These are phyloP conservation scores for Trachelus iudaicus DNA, from an alignment of 2,888 invertebrate genomes.

Conservation along the genomic window DNA sequence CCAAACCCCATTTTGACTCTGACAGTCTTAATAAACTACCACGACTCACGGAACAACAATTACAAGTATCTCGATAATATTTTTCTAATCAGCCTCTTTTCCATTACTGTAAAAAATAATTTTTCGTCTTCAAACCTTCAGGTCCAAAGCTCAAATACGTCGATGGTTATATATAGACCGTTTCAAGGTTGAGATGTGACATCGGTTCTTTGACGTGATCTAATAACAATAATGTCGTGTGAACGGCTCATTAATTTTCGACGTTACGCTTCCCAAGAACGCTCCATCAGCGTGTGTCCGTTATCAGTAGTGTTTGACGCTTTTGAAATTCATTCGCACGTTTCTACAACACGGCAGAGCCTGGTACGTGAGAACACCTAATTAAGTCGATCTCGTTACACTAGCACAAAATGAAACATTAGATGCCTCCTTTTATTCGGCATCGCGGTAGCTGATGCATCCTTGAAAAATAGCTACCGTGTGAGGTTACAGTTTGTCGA, in stretches of 20 bases:
- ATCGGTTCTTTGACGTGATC: background rate
- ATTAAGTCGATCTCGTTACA: background rate
- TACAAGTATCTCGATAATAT: no score
- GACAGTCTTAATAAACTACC: no score
- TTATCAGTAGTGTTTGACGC: background rate
- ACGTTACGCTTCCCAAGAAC: background rate
- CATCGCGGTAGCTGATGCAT: background rate
- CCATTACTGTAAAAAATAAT: no score
- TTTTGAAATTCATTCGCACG: background rate
- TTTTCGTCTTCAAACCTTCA: background rate
- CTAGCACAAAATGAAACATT: background rate
- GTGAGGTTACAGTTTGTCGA: background rate
- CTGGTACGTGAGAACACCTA: background rate
- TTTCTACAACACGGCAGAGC: background rate
- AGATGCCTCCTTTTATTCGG: background rate
- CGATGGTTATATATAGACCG: background rate
- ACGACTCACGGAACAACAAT: no score
- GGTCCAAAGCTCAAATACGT: background rate
- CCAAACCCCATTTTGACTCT: background rate
- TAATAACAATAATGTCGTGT: background rate
- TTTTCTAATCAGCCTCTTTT: no score
- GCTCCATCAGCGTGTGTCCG: background rate
- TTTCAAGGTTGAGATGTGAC: background rate
- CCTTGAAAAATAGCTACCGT: background rate
- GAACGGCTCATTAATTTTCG: background rate